Base-by-base conservation (phyloP, 2,888 invertebrate species). In the Drosophila bunnanda region DNA sequence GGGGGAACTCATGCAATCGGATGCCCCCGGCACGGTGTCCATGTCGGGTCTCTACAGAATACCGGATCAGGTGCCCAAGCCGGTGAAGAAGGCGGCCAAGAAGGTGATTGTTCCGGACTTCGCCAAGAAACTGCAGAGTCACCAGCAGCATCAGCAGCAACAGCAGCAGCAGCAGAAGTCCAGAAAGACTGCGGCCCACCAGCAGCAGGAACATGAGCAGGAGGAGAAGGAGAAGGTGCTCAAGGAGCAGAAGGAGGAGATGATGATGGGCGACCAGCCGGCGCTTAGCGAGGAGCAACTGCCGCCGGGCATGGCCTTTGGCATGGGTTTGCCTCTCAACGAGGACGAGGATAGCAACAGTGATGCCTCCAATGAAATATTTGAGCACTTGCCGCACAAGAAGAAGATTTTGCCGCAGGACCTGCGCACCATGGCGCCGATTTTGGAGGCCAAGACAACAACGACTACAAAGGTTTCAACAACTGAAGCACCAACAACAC, bases 241-340 rank as follows among this genome's bases (percentile, higher is more conserved):
- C 46, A 28, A 43, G 54, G 46, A 70, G 65, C 50, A 34, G 3
- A 52, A 52, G 32, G 69, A 56, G 22, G 92, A 92, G 7, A 88
- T 91, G 85, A 92, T 92, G 93, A 90, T 92, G 90, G 92, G 92
- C 3, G 93, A 92, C 61, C 92, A 92, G 61, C 88, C 92, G 25
- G 73, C 87, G 0, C 44, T 77, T 13, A 88, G 80, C 22, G 79
- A 68, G 13, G 83, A 88, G 50, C 69, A 79, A 38, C 32, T 85
- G 73, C 77, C 88, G 5, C 48, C 36, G 22, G 54, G 44, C 17
- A 32, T 67, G n/a, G 75, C 61, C 12, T 48, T 59, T 6, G 56
- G 59, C 2, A 38, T 59, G 38, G 38, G 28, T 8, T 30, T 59
- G 22, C 36, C 39, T 0, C 38, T 43, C 12, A 44, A 60, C 20